phyloP scores from a whole-genome alignment of 2,888 invertebrate species.

The Drosophila phalerata region DNA sequence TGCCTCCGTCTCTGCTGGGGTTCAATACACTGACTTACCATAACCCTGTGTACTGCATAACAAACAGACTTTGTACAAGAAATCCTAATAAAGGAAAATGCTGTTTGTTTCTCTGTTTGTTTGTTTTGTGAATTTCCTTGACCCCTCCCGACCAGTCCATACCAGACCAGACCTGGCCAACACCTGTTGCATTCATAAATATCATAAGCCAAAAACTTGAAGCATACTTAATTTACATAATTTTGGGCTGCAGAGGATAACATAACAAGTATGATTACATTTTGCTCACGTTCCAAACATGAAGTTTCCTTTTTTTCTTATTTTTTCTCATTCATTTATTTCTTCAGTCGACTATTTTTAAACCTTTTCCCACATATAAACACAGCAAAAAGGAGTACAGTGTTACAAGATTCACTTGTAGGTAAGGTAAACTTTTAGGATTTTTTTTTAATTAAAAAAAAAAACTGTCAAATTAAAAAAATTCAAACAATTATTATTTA shows the following conservation, averaged over 20 bases:
- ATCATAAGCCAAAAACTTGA: conserved; percentile 31
- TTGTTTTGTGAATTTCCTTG: conserved; percentile 52
- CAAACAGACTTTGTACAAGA: conserved; percentile 35
- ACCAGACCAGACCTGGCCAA: conserved; percentile 27
- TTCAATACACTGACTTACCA: conserved; percentile 20
- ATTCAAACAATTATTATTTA: too few species aligned
- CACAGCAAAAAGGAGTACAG: conserved; percentile 26
- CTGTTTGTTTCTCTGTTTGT: neutral
- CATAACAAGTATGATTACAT: conserved; percentile 50
- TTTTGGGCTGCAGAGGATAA: conserved; percentile 62
- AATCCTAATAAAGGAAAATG: conserved; percentile 45
- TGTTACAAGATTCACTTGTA: conserved; percentile 12
- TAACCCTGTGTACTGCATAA: conserved; percentile 43
- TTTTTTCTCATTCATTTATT: conserved; percentile 8
- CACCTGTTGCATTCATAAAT: conserved; percentile 78
- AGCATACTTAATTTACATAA: conserved; percentile 63
- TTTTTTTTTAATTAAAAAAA: too few species aligned
- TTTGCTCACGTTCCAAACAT: conserved; percentile 70
- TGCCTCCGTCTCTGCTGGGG: conserved; percentile 7
- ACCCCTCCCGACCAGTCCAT: conserved; percentile 19
- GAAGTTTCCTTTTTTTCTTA: conserved; percentile 61
- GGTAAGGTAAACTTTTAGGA: neutral
- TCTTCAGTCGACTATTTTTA: conserved; percentile 43
- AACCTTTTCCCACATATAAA: conserved; percentile 43
- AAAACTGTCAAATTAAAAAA: too few species aligned